A percentile compares a stretch with the other conserved stretches of the same genome.
Conservation (phyloP, 1,140 invertebrate genomes). For the Hypsibius dujardini region DNA sequence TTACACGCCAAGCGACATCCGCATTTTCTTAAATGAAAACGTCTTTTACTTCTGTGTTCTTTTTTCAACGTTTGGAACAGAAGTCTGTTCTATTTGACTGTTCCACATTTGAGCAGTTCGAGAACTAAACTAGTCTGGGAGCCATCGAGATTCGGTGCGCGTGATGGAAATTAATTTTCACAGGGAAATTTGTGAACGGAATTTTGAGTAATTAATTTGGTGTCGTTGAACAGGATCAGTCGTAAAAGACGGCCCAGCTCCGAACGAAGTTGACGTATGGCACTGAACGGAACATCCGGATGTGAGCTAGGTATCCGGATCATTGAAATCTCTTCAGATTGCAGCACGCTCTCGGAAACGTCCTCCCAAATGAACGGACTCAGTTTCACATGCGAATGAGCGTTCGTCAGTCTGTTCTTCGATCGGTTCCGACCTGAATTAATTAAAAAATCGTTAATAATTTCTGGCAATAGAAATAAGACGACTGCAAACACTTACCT, state of each 20-base stretch:
- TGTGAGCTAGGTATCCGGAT: background rate
- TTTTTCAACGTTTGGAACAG: too few relatives aligned
- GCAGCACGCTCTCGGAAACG: background rate
- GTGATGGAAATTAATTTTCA: background rate
- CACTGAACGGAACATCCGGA: background rate
- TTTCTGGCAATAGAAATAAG: too few relatives aligned
- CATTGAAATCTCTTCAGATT: background rate
- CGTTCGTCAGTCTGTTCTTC: background rate
- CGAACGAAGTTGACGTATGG: background rate
- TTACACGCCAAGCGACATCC: too few relatives aligned
- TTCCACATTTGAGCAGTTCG: too few relatives aligned
- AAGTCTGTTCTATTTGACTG: too few relatives aligned
- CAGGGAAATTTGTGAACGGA: constrained; percentile 5
- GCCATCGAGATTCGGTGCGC: too few relatives aligned
- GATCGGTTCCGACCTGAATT: background rate
- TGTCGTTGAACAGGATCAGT: background rate
- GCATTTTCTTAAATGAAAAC: too few relatives aligned
- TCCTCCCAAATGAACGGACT: background rate
- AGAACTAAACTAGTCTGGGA: too few relatives aligned
- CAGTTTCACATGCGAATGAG: background rate
- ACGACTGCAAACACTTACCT: too few relatives aligned
- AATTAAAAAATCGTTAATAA: background rate
- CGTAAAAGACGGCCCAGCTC: background rate
- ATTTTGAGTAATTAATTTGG: background rate
- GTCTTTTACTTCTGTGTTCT: too few relatives aligned